Percentiles rank a stretch among this genome's conserved stretches.
Evolutionary conservation across 2,113 vertebrate species (phyloP).

Genomic region (Ictalurus furcatus): DNA sequence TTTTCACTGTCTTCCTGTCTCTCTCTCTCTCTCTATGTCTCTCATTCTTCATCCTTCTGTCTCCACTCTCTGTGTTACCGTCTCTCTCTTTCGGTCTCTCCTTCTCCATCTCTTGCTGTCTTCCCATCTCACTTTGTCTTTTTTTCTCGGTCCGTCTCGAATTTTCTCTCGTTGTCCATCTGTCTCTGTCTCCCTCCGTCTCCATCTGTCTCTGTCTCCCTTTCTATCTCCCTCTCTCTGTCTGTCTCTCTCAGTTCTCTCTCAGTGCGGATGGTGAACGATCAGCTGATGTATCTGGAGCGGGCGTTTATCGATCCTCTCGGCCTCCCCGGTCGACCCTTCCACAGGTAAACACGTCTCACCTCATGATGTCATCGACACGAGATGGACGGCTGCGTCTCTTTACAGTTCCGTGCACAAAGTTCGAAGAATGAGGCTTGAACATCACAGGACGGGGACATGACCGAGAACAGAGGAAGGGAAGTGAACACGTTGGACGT

Average conservation of each 20-base stretch:
- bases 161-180: neutral
- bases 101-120: neutral
- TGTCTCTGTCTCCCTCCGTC: too few species aligned
- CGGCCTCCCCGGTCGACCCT: constrained; percentile 87
- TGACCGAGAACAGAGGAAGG: neutral
- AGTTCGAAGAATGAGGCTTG: neutral
- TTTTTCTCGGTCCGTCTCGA: neutral
- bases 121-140: neutral
- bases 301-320: constrained; percentile 91
- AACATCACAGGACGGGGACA: neutral
- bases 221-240: neutral
- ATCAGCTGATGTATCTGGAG: constrained; percentile 91
- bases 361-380: neutral
- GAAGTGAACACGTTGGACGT: neutral
- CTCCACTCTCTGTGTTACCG: too few species aligned
- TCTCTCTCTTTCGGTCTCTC: neutral
- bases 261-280: constrained; percentile 82
- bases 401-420: neutral
- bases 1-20: neutral
- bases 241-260: constrained; percentile 62
- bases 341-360: constrained; percentile 79
- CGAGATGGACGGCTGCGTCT: neutral
- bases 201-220: neutral
- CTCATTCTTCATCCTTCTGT: neutral
- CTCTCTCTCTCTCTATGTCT: neutral